Conservation (phyloP, 2,113 vertebrate genomes). For the Plestiodon gilberti region DNA sequence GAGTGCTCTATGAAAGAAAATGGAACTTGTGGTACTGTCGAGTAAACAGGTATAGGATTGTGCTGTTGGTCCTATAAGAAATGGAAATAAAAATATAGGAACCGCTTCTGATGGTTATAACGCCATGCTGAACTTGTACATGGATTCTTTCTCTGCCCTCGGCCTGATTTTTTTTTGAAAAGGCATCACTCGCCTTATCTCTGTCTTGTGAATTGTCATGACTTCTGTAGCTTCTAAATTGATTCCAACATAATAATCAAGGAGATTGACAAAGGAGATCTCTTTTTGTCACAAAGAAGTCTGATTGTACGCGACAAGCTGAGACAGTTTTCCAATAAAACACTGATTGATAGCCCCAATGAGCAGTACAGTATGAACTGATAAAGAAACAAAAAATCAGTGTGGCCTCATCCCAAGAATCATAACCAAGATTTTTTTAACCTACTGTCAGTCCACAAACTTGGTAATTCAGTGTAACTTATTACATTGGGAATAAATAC, state of each 20-base stretch:
- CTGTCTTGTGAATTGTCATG: background rate
- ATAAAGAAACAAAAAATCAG: background rate
- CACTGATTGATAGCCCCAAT: background rate
- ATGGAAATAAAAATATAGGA: background rate
- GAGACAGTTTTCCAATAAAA: conserved; percentile 21
- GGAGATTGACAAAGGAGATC: conserved; percentile 5
- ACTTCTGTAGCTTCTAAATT: background rate
- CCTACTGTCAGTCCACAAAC: background rate
- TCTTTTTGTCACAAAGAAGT: background rate
- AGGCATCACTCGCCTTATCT: background rate
- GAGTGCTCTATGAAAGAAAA: too few species aligned
- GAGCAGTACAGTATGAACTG: background rate
- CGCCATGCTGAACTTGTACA: background rate
- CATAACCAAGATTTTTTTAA: background rate
- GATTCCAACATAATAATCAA: background rate
- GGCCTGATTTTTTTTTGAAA: background rate
- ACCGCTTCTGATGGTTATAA: background rate
- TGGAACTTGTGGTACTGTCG: too few species aligned
- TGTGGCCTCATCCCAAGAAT: background rate
- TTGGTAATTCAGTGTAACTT: background rate
- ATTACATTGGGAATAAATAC: background rate
- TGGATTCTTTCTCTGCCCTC: background rate
- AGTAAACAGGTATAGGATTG: too few species aligned
- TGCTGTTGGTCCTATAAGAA: too few species aligned
- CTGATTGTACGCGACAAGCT: background rate